A percentile compares a stretch with the other conserved stretches of the same genome.
Evolutionary conservation across 2,797 vertebrate species (phyloP).

Genomic region (Anolis apletophallus): DNA sequence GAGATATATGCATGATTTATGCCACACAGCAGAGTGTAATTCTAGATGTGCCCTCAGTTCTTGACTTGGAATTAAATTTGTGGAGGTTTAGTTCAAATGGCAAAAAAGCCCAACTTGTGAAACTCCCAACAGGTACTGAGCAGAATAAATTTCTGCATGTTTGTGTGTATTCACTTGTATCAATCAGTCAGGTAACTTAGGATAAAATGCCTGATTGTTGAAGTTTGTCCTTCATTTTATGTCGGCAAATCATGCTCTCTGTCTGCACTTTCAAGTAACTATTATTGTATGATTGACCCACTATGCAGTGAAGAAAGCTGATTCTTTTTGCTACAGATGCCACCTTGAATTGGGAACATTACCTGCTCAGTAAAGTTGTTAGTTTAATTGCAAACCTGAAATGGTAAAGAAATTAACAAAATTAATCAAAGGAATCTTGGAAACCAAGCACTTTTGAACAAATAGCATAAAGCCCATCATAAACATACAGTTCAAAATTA

Average conservation of each 20-base stretch:
- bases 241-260: background rate
- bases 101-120: background rate
- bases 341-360: background rate
- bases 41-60: background rate
- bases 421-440: slow-evolving; percentile 1
- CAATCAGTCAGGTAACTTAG: background rate
- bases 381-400: slow-evolving; percentile 11
- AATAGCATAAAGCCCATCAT: background rate
- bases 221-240: background rate
- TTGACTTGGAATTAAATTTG: background rate
- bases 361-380: slow-evolving; percentile 5
- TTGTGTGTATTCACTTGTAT: background rate
- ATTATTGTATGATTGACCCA: background rate
- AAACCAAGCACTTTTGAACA: background rate
- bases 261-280: background rate
- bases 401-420: slow-evolving; percentile 12
- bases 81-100: background rate
- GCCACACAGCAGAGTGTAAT: background rate
- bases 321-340: background rate
- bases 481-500: background rate
- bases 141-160: background rate
- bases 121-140: background rate
- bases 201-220: background rate
- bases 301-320: background rate
- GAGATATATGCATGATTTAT: slow-evolving; percentile 15